These are phyloP conservation scores for Tineola bisselliella DNA, from an alignment of 2,888 invertebrate genomes.

Conservation along the genomic window DNA sequence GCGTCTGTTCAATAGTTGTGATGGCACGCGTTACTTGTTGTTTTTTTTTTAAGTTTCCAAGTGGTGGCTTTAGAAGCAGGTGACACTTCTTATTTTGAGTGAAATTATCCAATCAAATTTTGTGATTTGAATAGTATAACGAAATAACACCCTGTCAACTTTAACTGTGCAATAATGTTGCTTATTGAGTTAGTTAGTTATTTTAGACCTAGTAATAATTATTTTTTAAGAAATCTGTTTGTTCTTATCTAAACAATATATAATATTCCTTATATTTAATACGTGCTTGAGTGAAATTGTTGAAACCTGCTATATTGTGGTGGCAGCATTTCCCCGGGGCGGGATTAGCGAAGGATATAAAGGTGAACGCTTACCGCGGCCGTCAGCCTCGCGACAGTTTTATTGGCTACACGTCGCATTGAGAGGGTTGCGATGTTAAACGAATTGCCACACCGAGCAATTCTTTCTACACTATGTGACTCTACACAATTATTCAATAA, in stretches of 20 bases:
- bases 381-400: slow-evolving; percentile 23
- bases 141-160: too few species aligned
- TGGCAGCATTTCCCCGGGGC: slow-evolving; percentile 20
- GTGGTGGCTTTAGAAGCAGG: not conserved
- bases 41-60: not conserved
- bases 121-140: too few species aligned
- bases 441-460: slow-evolving; percentile 20
- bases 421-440: slow-evolving; percentile 30
- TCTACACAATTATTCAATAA: slow-evolving; percentile 7
- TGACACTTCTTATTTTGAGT: not conserved
- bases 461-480: not conserved
- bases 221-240: too few species aligned
- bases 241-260: too few species aligned
- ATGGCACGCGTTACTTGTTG: slow-evolving; percentile 3
- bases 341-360: slow-evolving; percentile 25
- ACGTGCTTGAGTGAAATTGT: slow-evolving; percentile 9
- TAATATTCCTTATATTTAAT: not conserved
- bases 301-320: slow-evolving; percentile 4
- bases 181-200: too few species aligned
- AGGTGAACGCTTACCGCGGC: slow-evolving; percentile 22
- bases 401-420: slow-evolving; percentile 26
- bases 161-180: too few species aligned
- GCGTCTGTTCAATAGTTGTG: not conserved
- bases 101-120: too few species aligned
- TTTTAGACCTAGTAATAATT: too few species aligned